Percentiles rank a stretch among this genome's conserved stretches.
Evolutionary conservation across 2,888 invertebrate genomes (phyloP).

Genomic region (Patella ulyssiponensis): DNA sequence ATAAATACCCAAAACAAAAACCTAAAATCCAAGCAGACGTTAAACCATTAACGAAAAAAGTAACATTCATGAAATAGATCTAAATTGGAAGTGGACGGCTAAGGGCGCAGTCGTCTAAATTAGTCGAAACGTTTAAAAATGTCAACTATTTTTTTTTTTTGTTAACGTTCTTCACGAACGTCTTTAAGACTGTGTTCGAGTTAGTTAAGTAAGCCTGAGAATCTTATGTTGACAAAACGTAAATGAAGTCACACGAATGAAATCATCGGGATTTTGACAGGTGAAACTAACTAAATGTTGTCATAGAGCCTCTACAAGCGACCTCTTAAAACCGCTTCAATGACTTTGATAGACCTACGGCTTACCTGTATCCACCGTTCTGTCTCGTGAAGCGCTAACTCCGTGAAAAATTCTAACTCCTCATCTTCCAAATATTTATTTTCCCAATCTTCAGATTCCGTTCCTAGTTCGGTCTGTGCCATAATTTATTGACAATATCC

Average conservation of each 20-base stretch:
- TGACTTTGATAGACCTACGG: slow-evolving; percentile 51
- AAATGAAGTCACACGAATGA: background rate
- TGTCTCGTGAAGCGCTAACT: slow-evolving; percentile 70
- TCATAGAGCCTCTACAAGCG: background rate
- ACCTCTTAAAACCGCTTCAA: background rate
- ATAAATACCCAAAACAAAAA: too few relatives aligned
- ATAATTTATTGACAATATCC: background rate
- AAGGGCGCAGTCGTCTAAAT: too few relatives aligned
- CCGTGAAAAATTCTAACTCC: slow-evolving; percentile 71
- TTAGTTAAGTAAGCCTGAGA: too few relatives aligned
- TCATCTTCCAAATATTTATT: slow-evolving; percentile 60
- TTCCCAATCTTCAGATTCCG: slow-evolving; percentile 38
- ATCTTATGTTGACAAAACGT: too few relatives aligned
- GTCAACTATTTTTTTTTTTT: too few relatives aligned
- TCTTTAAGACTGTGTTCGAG: too few relatives aligned
- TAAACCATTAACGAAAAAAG: too few relatives aligned
- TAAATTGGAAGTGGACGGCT: too few relatives aligned
- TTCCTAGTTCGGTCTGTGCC: background rate
- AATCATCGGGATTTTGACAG: background rate
- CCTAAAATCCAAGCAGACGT: too few relatives aligned
- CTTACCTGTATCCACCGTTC: slow-evolving; percentile 71
- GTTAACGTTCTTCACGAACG: too few relatives aligned
- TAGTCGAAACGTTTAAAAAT: too few relatives aligned
- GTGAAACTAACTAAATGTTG: background rate
- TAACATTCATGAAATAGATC: too few relatives aligned